These are phyloP conservation scores for Lophochroa leadbeateri DNA, from an alignment of 2,113 vertebrate species.

Conservation along the genomic window DNA sequence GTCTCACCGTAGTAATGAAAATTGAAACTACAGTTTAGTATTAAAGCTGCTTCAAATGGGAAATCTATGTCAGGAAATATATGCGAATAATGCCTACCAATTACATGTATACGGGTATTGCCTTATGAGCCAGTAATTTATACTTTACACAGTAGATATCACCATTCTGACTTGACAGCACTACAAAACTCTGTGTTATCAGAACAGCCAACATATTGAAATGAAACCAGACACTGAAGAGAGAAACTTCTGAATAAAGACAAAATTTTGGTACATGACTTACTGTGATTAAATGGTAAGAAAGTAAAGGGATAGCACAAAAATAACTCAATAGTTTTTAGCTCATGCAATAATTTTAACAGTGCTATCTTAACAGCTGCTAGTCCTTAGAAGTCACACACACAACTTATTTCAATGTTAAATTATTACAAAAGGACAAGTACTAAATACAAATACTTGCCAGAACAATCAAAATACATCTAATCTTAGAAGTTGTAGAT, in stretches of 20 bases:
- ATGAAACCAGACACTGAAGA: neutral
- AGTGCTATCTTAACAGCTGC: neutral
- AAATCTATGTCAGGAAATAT: neutral
- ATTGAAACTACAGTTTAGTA: neutral
- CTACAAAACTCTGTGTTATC: neutral
- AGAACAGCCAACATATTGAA: neutral
- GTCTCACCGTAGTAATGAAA: neutral
- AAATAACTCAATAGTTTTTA: neutral
- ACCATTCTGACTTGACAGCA: neutral
- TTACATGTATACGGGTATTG: neutral
- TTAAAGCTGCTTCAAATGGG: neutral
- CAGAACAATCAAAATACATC: neutral
- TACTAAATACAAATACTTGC: neutral
- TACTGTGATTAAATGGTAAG: neutral
- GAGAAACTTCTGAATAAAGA: neutral
- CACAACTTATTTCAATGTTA: neutral
- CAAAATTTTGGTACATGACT: neutral
- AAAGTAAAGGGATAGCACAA: neutral
- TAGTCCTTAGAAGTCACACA: neutral
- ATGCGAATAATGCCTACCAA: accelerated
- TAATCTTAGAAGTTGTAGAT: neutral
- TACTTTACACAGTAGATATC: neutral
- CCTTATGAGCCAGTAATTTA: neutral
- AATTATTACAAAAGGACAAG: neutral
- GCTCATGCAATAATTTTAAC: neutral